These are phyloP conservation scores for Strigops habroptila DNA, from an alignment of 2,113 vertebrate genomes.

Conservation along the genomic window DNA sequence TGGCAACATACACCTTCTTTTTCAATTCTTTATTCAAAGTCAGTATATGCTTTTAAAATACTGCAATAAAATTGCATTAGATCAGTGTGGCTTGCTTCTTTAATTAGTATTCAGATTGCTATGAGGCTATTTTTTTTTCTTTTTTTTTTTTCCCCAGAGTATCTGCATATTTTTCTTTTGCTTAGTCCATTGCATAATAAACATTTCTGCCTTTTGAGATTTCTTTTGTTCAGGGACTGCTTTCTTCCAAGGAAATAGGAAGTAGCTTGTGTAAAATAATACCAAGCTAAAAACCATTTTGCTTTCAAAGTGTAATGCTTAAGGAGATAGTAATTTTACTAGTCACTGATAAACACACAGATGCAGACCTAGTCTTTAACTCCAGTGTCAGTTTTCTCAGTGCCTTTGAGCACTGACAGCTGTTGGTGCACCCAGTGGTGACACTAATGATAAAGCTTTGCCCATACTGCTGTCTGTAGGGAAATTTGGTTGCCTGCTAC, in stretches of 20 bases:
- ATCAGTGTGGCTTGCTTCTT: not conserved
- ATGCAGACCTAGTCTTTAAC: constrained; percentile 1
- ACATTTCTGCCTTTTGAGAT: constrained; percentile 12
- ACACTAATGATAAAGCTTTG: constrained; percentile 15
- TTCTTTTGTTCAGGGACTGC: constrained; percentile 7
- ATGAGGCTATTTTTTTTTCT: not conserved
- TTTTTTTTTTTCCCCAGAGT: not conserved
- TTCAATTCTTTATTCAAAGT: constrained; percentile 2
- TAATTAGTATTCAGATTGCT: constrained; percentile 8
- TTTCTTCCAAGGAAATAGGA: constrained; percentile 33
- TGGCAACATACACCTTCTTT: not conserved
- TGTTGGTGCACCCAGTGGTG: constrained; percentile 25
- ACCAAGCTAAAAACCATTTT: not conserved
- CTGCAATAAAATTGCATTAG: not conserved
- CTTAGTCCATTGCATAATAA: not conserved
- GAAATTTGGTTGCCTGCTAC: constrained; percentile 41
- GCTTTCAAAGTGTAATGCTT: not conserved
- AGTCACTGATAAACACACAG: not conserved
- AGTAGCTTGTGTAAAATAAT: not conserved
- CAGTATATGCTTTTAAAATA: constrained; percentile 1
- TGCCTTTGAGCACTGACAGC: constrained; percentile 42
- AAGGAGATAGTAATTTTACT: constrained; percentile 15
- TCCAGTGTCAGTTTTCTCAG: not conserved
- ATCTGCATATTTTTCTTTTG: not conserved
- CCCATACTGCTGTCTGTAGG: not conserved